Evolutionary conservation across 2,888 invertebrate species (phyloP).

Genomic region (Leptinotarsa tumamoca): DNA sequence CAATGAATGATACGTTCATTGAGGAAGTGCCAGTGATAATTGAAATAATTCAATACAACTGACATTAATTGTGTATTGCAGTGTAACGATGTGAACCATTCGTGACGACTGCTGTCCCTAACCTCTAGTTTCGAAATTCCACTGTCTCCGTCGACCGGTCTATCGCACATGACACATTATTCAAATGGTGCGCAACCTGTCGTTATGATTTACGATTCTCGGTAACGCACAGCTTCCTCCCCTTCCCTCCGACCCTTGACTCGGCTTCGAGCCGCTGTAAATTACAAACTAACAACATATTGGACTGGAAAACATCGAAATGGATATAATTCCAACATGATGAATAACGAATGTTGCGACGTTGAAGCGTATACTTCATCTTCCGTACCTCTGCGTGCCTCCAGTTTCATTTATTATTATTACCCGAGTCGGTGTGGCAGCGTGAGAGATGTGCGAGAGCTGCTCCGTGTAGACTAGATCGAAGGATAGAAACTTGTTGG

Average conservation of each 20-base stretch:
- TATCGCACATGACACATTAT: conserved; percentile 3
- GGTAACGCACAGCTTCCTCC: neutral
- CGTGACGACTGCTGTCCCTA: too few species aligned
- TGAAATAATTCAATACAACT: too few species aligned
- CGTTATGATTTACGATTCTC: conserved; percentile 13
- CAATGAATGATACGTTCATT: too few species aligned
- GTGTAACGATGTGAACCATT: too few species aligned
- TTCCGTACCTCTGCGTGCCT: conserved; percentile 10
- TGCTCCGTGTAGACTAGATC: neutral
- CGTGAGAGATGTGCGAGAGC: neutral
- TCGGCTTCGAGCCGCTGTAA: conserved; percentile 11
- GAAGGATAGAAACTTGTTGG: neutral
- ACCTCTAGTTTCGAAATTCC: neutral
- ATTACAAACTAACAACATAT: conserved; percentile 20
- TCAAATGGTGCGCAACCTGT: conserved; percentile 14
- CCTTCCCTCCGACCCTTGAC: neutral
- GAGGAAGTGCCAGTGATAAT: too few species aligned
- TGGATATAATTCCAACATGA: conserved; percentile 7
- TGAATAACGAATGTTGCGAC: conserved; percentile 16
- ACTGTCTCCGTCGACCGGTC: neutral
- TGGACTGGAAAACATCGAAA: conserved; percentile 19
- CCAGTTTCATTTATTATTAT: conserved; percentile 11
- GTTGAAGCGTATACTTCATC: conserved; percentile 16
- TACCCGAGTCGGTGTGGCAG: conserved; percentile 4
- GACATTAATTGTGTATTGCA: too few species aligned